phyloP scores from a whole-genome alignment of 2,113 vertebrate species.

The Pseudonaja textilis region DNA sequence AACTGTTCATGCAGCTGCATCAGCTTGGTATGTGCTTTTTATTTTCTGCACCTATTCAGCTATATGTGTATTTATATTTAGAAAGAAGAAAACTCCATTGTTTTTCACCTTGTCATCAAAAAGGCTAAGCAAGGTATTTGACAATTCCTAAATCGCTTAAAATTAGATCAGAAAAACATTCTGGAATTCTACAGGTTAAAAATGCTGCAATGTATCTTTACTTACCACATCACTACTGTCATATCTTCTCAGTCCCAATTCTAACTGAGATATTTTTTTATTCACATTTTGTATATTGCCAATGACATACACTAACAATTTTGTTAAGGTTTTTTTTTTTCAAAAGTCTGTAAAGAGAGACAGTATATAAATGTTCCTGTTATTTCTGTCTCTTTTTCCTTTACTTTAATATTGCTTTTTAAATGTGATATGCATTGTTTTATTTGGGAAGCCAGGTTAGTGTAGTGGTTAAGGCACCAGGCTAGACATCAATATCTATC shows the following conservation, averaged over 20 bases:
- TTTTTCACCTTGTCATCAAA: not conserved
- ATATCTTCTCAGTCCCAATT: not conserved
- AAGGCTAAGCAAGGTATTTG: not conserved
- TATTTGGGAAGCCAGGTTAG: not conserved
- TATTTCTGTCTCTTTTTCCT: not conserved
- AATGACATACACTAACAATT: slow-evolving; percentile 35
- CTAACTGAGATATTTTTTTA: slow-evolving; percentile 30
- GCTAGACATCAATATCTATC: not conserved
- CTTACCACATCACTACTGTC: slow-evolving; percentile 34
- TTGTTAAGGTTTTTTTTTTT: slow-evolving; percentile 35
- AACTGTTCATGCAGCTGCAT: not conserved
- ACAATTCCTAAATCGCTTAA: not conserved
- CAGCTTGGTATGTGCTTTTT: not conserved
- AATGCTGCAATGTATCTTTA: not conserved
- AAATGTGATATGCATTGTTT: not conserved
- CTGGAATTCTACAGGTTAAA: slow-evolving; percentile 21
- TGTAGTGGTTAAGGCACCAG: not conserved
- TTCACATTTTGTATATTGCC: slow-evolving; percentile 54
- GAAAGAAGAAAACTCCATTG: not conserved
- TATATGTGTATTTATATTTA: not conserved
- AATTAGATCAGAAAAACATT: not conserved
- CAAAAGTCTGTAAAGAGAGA: not conserved
- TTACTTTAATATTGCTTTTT: not conserved
- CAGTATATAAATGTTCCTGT: not conserved
- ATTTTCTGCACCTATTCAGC: not conserved